These are phyloP conservation scores for Helicoverpa armigera DNA, from an alignment of 1,140 invertebrate species.

Conservation along the genomic window DNA sequence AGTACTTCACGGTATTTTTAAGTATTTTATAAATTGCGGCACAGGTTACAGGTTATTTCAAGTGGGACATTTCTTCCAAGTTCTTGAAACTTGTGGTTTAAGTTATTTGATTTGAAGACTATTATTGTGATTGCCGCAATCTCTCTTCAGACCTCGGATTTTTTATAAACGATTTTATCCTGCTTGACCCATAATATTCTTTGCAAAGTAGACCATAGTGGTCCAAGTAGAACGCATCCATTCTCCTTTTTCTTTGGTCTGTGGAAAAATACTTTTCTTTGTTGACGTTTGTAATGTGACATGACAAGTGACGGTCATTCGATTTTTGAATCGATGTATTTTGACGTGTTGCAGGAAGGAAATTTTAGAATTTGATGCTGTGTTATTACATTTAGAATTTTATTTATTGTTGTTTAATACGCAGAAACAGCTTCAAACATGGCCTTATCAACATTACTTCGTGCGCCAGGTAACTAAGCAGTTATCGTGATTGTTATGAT, in stretches of 20 bases:
- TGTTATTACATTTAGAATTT: conserved; percentile 20
- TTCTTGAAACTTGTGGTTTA: no score
- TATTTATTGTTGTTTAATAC: not conserved
- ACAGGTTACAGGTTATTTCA: no score
- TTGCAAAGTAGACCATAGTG: no score
- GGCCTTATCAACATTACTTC: conserved; percentile 74
- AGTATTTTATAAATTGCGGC: no score
- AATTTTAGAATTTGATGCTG: conserved; percentile 15
- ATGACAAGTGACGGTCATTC: conserved; percentile 8
- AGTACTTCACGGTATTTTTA: no score
- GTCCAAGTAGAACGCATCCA: not conserved
- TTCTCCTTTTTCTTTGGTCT: not conserved
- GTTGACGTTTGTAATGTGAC: no score
- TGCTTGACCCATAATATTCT: no score
- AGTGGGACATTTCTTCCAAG: no score
- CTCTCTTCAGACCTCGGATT: no score
- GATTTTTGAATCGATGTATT: conserved; percentile 23
- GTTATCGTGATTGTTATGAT: conserved; percentile 50
- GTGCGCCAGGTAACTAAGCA: conserved; percentile 66
- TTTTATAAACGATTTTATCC: no score
- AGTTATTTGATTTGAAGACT: no score
- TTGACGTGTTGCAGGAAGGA: not conserved
- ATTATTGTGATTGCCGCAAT: no score
- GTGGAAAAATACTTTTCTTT: not conserved
- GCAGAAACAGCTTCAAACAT: conserved; percentile 52